A percentile compares a stretch with the other conserved stretches of the same genome.
phyloP scores from a whole-genome alignment of 2,888 invertebrate species.

The Brenthis hecate region DNA sequence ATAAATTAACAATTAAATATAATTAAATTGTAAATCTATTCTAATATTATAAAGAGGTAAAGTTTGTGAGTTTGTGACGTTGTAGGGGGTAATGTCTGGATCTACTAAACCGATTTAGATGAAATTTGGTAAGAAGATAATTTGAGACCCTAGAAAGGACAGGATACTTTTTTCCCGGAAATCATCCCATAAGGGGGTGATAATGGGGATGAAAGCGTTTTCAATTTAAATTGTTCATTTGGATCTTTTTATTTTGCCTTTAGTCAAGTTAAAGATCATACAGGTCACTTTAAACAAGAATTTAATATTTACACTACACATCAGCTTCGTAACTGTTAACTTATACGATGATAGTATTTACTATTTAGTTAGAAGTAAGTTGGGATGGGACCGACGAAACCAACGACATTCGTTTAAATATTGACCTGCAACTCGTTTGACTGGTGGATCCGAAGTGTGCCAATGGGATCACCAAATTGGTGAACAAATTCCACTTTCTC shows the following conservation, averaged over 20 bases:
- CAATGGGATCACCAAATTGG: slow-evolving; percentile 46
- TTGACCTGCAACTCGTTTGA: slow-evolving; percentile 39
- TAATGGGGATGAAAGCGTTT: too few relatives aligned
- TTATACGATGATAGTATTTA: slow-evolving; percentile 9
- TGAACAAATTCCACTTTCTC: slow-evolving; percentile 61
- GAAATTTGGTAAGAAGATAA: too few relatives aligned
- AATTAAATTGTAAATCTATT: too few relatives aligned
- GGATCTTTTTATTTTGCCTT: not conserved
- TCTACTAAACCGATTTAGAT: too few relatives aligned
- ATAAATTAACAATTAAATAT: too few relatives aligned
- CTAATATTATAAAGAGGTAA: too few relatives aligned
- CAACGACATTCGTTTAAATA: slow-evolving; percentile 37
- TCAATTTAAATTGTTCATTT: too few relatives aligned
- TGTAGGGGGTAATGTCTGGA: too few relatives aligned
- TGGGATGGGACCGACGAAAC: slow-evolving; percentile 7
- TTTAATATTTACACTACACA: not conserved
- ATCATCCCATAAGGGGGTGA: too few relatives aligned
- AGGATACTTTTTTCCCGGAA: too few relatives aligned
- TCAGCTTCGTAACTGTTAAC: not conserved
- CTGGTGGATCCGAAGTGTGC: slow-evolving; percentile 41
- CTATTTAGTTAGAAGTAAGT: slow-evolving; percentile 6
- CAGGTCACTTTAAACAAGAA: not conserved
- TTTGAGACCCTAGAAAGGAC: too few relatives aligned
- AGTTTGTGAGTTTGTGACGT: too few relatives aligned
- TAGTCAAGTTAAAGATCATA: not conserved